Evolutionary conservation across 2,888 invertebrate genomes (phyloP).

Genomic region (Drosophila lacicola): DNA sequence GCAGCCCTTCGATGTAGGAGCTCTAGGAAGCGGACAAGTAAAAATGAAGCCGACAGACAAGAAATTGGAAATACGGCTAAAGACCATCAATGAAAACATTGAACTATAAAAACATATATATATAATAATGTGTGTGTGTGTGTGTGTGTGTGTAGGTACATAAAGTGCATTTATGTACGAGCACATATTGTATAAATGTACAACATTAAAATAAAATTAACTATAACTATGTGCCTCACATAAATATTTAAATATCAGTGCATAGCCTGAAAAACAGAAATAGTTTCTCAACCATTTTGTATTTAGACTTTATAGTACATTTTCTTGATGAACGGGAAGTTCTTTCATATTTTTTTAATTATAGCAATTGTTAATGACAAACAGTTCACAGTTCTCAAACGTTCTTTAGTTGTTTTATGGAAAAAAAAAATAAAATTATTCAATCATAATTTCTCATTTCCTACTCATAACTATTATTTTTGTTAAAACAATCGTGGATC

Average conservation of each 20-base stretch:
- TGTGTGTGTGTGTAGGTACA: slow-evolving; percentile 1
- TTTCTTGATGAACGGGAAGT: background rate
- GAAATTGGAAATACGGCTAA: slow-evolving; percentile 3
- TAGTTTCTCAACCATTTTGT: too few relatives aligned
- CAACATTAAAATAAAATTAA: slow-evolving; percentile 18
- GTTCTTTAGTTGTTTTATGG: too few relatives aligned
- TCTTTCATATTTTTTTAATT: background rate
- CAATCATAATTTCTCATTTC: too few relatives aligned
- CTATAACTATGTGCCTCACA: slow-evolving; percentile 30
- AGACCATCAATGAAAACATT: slow-evolving; percentile 20
- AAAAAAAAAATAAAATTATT: too few relatives aligned
- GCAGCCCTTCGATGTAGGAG: too few relatives aligned
- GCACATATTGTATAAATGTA: slow-evolving; percentile 30
- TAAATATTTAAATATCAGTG: slow-evolving; percentile 25
- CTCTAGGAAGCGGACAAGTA: slow-evolving; percentile 21
- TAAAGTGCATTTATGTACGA: slow-evolving; percentile 16
- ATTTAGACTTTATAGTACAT: too few relatives aligned
- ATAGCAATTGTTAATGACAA: too few relatives aligned
- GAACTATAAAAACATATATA: slow-evolving; percentile 4
- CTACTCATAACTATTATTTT: too few relatives aligned
- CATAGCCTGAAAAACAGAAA: slow-evolving; percentile 1
- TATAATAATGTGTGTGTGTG: background rate
- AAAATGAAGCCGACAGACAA: slow-evolving; percentile 9
- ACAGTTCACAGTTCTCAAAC: too few relatives aligned
- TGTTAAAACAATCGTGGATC: too few relatives aligned